Conservation (phyloP, 2,888 invertebrate genomes). For the Gryllus longicercus region DNA sequence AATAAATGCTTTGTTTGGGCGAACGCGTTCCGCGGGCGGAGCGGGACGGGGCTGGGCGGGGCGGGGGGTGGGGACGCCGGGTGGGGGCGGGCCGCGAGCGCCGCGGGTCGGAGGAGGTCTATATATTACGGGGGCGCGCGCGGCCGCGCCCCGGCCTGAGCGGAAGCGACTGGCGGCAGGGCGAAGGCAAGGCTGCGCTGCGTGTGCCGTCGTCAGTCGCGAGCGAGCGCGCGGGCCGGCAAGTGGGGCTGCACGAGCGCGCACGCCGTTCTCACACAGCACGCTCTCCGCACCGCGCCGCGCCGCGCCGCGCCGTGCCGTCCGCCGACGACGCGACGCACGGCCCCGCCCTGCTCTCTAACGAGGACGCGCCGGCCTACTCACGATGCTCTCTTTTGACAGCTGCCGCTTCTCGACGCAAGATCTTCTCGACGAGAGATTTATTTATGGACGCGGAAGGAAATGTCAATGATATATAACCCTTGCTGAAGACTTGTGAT, state of each 20-base stretch:
- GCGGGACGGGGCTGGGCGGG: not conserved
- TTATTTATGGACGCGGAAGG: not conserved
- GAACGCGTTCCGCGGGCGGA: not conserved
- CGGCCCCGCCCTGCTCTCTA: not conserved
- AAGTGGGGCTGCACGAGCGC: not conserved
- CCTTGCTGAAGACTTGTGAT: constrained; percentile 6
- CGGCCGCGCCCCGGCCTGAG: not conserved
- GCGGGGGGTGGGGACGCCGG: not conserved
- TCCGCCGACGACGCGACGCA: not conserved
- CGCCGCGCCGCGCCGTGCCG: not conserved
- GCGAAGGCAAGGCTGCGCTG: too few relatives aligned
- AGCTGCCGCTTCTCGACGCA: not conserved
- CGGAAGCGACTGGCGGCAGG: not conserved
- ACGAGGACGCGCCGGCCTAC: not conserved
- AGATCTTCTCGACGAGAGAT: not conserved
- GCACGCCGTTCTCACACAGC: not conserved
- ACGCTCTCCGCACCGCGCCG: not conserved
- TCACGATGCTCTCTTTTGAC: not conserved
- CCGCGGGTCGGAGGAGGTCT: not conserved
- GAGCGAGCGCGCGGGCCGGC: not conserved
- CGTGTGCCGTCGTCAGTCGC: not conserved
- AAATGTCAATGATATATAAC: not conserved
- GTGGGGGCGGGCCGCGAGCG: not conserved
- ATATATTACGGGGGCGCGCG: not conserved
- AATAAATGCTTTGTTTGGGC: not conserved